Evolutionary conservation across 2,888 invertebrate genomes (phyloP), one percentile per base, ranked within the genome.

Genomic region (Lithophane semibrunnea): DNA sequence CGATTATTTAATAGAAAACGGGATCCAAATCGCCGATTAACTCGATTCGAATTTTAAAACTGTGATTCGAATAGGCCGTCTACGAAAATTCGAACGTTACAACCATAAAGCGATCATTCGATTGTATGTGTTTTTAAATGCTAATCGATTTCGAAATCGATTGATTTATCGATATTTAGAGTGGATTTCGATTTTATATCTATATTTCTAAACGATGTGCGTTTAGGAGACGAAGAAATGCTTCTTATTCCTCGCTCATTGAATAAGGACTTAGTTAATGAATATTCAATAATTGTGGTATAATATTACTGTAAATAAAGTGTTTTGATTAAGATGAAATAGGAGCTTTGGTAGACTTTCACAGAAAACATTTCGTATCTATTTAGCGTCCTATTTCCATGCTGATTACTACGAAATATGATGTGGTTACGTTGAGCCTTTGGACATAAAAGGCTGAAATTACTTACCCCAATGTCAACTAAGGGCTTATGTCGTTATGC

Each of bases 1-100:
- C 82, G 70, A 84, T 84, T 84, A 85, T 74, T 73, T 77, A 80
- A 80, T 83, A 84, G 80, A 81, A 85, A 80, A 86, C 82, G 79
- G 87, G 42, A 83, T 76, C 60, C 71, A 56, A 85, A 88, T 86
- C 66, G 77, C 12, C 78, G 79, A 86, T 85, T 70, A 81, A 75
- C n/a, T 79, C 64, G 75, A 83, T 81, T 83, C 60, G 18, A 82
- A 77, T 74, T 77, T 85, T 58, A 76, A 74, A 86, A 77, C 72
- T 70, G 29, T 71, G 75, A 74, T 77, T 77, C 73, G 68, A 80
- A 86, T 84, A 84, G 73, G 67, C 71, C 63, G 29, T 66, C 52
- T 24, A 60, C 52, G 56, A 78, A 78, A 83, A 70, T 76, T 74
- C 63, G 58, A 80, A 77, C 79, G 58, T 78, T 82, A 78, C 76